phyloP scores from a whole-genome alignment of 2,888 invertebrate species.

The Lycia hirtaria region DNA sequence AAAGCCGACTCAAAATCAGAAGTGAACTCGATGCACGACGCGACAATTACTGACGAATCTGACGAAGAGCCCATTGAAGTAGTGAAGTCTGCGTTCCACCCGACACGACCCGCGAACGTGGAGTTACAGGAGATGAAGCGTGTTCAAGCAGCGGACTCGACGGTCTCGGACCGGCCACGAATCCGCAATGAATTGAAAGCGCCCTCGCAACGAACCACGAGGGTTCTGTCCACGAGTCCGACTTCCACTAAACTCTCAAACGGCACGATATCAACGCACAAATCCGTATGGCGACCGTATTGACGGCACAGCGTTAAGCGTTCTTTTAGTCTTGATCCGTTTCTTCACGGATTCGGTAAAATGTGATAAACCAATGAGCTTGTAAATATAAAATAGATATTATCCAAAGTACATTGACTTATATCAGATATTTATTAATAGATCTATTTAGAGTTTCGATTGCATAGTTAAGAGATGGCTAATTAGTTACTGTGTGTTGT shows the following conservation, averaged over 20 bases:
- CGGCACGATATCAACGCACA: conserved; percentile 83
- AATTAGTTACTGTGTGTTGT: conserved; percentile 40
- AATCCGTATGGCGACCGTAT: conserved; percentile 91
- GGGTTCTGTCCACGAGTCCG: conserved; percentile 74
- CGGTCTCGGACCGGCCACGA: conserved; percentile 81
- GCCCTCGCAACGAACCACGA: conserved; percentile 82
- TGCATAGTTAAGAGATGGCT: conserved; percentile 50
- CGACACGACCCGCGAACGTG: conserved; percentile 86
- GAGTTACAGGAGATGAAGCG: conserved; percentile 83
- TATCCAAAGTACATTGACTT: conserved; percentile 64
- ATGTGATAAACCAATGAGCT: conserved; percentile 84
- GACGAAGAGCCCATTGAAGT: conserved; percentile 91
- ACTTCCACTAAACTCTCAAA: conserved; percentile 86
- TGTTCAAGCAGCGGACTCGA: conserved; percentile 86
- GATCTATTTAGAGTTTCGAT: conserved; percentile 59
- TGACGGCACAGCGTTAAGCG: conserved; percentile 72
- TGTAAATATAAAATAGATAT: conserved; percentile 79
- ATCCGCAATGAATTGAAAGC: conserved; percentile 86
- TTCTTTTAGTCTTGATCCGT: conserved; percentile 55
- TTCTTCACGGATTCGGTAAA: conserved; percentile 64
- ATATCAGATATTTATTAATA: conserved; percentile 74
- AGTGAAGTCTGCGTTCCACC: conserved; percentile 90
- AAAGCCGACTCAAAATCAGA: conserved; percentile 86
- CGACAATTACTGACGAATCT: conserved; percentile 86
- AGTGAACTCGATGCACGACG: conserved; percentile 87